Evolutionary conservation across 2,888 invertebrate genomes (phyloP), one percentile per base, ranked within the genome.

Genomic region (Phaonia tiefii): DNA sequence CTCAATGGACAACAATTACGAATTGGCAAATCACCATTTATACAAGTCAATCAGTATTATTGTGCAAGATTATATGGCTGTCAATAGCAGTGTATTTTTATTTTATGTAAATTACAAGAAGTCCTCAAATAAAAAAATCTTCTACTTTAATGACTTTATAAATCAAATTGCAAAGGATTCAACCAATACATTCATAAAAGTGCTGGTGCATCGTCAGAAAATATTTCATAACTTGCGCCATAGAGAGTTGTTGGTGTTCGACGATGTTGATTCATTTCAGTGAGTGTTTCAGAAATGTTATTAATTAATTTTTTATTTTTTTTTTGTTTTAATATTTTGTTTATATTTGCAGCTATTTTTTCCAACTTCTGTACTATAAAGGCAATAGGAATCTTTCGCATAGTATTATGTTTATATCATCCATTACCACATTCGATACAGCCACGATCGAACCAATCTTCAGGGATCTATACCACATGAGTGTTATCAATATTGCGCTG

Each of bases 401-500:
- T 2, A 65, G 54, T 20, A 1, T 81, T 2, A 26, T 81, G 13
- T 78, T 42, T 5, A 75, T 81, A 10, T 54, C 58, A 0, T 58
- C 75, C 0, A 25, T 78, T 0, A 42, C 15, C 20, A 51, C 69
- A 0, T 13, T 75, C 49, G 69, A 81, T n/a, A 13, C 25, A 4
- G 13, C 78, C 1, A 20, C 5, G 2, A 84, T 85, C 42, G 72
- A 67, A 83, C 20, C 25, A 17, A 82, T 79, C 2, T 83, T 88
- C 42, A 31, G 80, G 13, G 44, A 85, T 20, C 74, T 87, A 5
- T 88, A 86, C 84, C 77, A 80, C 1, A 84, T 84, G 11, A 86
- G 87, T 65, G 83, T 87, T 0, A 71, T 88, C 7, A 86, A 86
- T 60, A 86, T 84, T 15, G 86, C 65, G 1, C 22, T 88, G 0